These are phyloP conservation scores for Chelonus insularis DNA, from an alignment of 1,140 invertebrate genomes.

Conservation along the genomic window DNA sequence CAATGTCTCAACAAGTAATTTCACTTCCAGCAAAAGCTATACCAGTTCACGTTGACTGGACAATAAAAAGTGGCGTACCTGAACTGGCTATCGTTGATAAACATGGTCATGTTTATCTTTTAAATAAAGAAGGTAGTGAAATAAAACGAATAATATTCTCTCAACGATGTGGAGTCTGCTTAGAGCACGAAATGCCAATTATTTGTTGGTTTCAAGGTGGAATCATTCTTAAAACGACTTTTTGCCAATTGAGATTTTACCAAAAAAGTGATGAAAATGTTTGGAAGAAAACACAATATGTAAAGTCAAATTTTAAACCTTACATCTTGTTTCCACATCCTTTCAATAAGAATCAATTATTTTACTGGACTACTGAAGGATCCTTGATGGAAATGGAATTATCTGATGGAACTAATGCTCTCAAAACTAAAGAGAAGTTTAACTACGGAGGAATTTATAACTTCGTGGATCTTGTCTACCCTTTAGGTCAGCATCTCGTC, in stretches of 20 bases:
- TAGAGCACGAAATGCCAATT: constrained; percentile 33
- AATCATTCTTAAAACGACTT: constrained; percentile 48
- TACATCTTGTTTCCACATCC: constrained; percentile 36
- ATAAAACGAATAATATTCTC: constrained; percentile 39
- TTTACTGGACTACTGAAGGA: constrained; percentile 46
- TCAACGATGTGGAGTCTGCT: constrained; percentile 36
- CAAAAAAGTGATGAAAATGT: constrained; percentile 14
- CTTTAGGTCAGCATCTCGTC: constrained; percentile 46
- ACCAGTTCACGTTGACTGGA: constrained; percentile 43
- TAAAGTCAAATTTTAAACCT: constrained; percentile 35
- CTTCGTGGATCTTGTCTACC: constrained; percentile 45
- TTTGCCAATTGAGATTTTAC: constrained; percentile 49
- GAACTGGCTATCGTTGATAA: constrained; percentile 45
- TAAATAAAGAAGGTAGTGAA: constrained; percentile 37
- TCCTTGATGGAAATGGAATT: constrained; percentile 41
- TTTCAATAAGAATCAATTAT: constrained; percentile 35
- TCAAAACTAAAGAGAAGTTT: constrained; percentile 8
- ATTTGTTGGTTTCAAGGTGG: constrained; percentile 46
- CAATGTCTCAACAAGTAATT: constrained; percentile 34
- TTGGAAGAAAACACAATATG: constrained; percentile 40
- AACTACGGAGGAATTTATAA: constrained; percentile 35
- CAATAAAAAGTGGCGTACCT: constrained; percentile 24
- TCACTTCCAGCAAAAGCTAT: constrained; percentile 32
- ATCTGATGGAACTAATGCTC: constrained; percentile 11
- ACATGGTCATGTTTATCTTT: constrained; percentile 44